Base-by-base conservation (phyloP, 2,797 vertebrate genomes). In the Lateolabrax maculatus region DNA sequence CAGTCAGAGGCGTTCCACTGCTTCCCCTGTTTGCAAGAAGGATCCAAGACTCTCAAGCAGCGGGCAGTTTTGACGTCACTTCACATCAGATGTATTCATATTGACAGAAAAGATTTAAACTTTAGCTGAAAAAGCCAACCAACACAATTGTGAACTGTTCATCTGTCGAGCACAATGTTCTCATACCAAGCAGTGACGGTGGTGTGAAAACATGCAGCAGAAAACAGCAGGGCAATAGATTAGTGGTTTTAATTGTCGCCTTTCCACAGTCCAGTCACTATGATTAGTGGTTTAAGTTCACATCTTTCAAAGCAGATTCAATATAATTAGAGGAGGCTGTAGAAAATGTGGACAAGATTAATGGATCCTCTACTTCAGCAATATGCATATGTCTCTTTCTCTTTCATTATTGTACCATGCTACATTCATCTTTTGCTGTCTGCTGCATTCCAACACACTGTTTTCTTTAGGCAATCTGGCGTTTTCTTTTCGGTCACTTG, bases 281-380 rank as follows among this genome's bases (percentile, higher is more conserved):
- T 78, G 70, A 81, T 85, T 46, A 73, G 80, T 80, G 66, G 49
- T 23, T 63, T 53, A 44, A 57, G 43, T 16, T 60, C 55, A 37
- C 65, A 78, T 68, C 48, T 64, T 67, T 82, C 43, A 78, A 66
- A 60, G 53, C 57, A 81, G 66, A 80, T 57, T 71, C 39, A 58
- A 1, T 37, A 25, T 75, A 74, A 79, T 81, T 86, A 81, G 16
- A 52, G 57, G 65, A 49, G 58, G 57, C 53, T 66, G 58, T 52
- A 48, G 43, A 66, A 75, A 80, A 79, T 34, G 8, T 37, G 69
- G 63, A 75, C 58, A 82, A 65, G 79, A 82, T 75, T 69, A 82
- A 80, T 82, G 61, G 31, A 72, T 71, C n/a, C 48, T 52, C 37
- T 37, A 43, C 57, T 67, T 41, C 10, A 49, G 53, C 31, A 43